These are phyloP conservation scores for Strongylocentrotus purpuratus DNA, from an alignment of 35 echinoderm and acorn worm species.

Conservation along the genomic window DNA sequence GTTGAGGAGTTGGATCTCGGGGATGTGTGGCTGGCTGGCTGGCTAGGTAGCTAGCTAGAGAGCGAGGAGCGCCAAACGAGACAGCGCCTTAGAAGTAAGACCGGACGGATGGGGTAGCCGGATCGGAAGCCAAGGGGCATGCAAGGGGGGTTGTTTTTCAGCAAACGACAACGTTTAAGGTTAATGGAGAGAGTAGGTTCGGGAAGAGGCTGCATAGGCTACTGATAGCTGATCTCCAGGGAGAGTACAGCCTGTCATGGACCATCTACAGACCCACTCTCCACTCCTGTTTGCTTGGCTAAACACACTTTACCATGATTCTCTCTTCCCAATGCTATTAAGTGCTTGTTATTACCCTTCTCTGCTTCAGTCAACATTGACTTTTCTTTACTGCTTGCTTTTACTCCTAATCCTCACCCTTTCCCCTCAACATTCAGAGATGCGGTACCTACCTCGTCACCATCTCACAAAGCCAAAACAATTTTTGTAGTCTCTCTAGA, in stretches of 20 bases:
- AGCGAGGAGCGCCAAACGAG: no score
- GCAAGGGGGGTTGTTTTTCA: constrained; percentile 32
- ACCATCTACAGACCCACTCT: constrained; percentile 14
- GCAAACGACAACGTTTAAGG: constrained; percentile 21
- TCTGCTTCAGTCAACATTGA: constrained; percentile 35
- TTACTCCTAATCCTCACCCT: neutral
- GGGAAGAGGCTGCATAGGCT: neutral
- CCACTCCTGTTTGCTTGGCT: constrained; percentile 26
- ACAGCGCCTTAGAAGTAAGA: neutral
- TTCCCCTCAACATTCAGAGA: neutral
- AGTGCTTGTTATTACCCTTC: neutral
- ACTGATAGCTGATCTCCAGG: constrained; percentile 24
- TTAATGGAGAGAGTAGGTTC: neutral
- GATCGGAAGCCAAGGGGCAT: constrained; percentile 28
- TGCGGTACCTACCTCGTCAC: neutral
- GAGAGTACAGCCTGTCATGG: neutral
- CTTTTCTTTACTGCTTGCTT: constrained; percentile 6
- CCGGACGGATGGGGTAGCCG: neutral
- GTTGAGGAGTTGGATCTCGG: constrained; percentile 9
- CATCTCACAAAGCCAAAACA: constrained; percentile 3
- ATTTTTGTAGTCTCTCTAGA: neutral
- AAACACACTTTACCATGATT: constrained; percentile 31
- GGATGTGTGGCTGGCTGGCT: neutral
- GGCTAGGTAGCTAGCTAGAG: neutral
- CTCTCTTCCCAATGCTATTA: constrained; percentile 14